Evolutionary conservation across 2,113 vertebrate species (phyloP).

Genomic region (Pogonocichla stellata): DNA sequence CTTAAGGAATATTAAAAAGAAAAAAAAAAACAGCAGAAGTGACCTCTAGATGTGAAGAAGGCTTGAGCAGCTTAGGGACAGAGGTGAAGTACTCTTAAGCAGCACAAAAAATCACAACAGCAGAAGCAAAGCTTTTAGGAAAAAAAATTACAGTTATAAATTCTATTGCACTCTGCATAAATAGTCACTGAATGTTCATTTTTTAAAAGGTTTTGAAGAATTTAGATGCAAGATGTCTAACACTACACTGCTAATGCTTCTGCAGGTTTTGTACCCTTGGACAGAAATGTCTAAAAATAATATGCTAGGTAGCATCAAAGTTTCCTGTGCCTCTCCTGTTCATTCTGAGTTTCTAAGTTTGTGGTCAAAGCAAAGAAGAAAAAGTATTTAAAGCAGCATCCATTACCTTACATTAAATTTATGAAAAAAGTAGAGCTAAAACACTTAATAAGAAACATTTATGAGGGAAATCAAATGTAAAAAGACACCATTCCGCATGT

Average conservation of each 20-base stretch:
- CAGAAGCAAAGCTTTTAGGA: not conserved
- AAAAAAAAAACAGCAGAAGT: not conserved
- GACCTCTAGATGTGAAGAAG: not conserved
- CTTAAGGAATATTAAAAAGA: not conserved
- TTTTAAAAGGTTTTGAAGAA: not conserved
- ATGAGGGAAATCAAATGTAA: not conserved
- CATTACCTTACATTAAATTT: not conserved
- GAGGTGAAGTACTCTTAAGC: not conserved
- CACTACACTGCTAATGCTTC: accelerated
- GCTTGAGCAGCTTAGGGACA: not conserved
- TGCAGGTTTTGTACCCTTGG: not conserved
- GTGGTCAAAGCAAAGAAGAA: not conserved
- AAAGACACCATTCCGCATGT: not conserved
- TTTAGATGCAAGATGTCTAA: not conserved
- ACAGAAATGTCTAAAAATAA: not conserved
- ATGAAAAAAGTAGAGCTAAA: not conserved
- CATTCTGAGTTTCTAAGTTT: not conserved
- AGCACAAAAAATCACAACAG: not conserved
- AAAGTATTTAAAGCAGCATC: not conserved
- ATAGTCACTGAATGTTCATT: not conserved
- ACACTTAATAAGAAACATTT: not conserved
- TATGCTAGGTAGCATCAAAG: not conserved
- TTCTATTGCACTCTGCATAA: not conserved
- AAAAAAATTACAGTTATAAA: not conserved
- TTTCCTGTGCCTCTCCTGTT: not conserved